These are phyloP conservation scores for Dyspetes luteomarginatus DNA, from an alignment of 2,888 invertebrate genomes.

Conservation along the genomic window DNA sequence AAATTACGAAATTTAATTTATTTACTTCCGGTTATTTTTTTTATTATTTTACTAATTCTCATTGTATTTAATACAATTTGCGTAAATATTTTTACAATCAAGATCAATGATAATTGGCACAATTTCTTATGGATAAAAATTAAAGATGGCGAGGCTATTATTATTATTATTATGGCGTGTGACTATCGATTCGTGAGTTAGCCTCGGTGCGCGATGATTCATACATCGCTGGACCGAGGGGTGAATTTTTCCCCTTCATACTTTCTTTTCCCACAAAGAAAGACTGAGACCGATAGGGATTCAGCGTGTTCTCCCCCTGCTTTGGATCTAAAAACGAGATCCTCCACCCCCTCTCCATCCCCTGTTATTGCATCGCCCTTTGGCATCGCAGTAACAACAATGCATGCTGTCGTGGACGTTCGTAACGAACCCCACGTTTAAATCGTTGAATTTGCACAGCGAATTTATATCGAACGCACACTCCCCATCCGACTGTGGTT, in stretches of 20 bases:
- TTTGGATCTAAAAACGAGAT: slow-evolving; percentile 44
- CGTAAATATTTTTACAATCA: no score
- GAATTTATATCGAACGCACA: slow-evolving; percentile 60
- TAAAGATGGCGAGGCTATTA: slow-evolving; percentile 14
- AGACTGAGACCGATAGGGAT: slow-evolving; percentile 53
- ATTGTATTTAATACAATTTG: no score
- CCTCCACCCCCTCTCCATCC: slow-evolving; percentile 53
- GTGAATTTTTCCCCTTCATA: slow-evolving; percentile 67
- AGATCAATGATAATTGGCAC: background rate
- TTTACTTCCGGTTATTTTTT: background rate
- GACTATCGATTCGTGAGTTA: slow-evolving; percentile 68
- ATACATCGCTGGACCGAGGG: slow-evolving; percentile 79
- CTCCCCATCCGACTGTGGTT: slow-evolving; percentile 28
- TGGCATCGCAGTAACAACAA: slow-evolving; percentile 75
- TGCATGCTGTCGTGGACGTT: slow-evolving; percentile 68
- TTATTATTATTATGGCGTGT: slow-evolving; percentile 9
- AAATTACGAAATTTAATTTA: no score
- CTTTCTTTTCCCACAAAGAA: slow-evolving; percentile 77
- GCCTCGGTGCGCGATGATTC: slow-evolving; percentile 78
- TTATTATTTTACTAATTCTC: background rate
- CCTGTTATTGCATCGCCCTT: slow-evolving; percentile 61
- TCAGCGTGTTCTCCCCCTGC: slow-evolving; percentile 62
- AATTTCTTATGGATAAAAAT: background rate
- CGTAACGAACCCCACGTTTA: slow-evolving; percentile 52
- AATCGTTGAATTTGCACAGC: slow-evolving; percentile 49